Evolutionary conservation across 2,888 invertebrate species (phyloP).

Genomic region (Sylvicola cinctus): DNA sequence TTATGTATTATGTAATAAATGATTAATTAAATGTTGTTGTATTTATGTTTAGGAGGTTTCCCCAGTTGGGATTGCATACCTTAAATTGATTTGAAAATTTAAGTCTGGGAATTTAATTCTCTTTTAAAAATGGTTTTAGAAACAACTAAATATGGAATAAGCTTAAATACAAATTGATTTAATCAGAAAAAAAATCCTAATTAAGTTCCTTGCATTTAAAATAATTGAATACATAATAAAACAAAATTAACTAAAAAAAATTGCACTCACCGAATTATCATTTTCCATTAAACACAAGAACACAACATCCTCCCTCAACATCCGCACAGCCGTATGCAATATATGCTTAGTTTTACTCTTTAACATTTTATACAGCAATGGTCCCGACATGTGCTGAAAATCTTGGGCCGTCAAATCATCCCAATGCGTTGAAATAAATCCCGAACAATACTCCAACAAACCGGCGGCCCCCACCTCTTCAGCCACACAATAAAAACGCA

Average conservation of each 20-base stretch:
- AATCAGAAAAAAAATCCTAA: too few species aligned
- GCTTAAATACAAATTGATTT: too few species aligned
- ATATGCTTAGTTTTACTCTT: conserved; percentile 77
- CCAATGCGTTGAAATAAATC: conserved; percentile 86
- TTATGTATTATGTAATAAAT: background rate
- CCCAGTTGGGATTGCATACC: too few species aligned
- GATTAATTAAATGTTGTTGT: too few species aligned
- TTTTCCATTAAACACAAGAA: conserved; percentile 85
- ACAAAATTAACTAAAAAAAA: background rate
- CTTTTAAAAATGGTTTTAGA: too few species aligned
- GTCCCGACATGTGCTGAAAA: conserved; percentile 84
- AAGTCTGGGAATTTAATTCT: too few species aligned
- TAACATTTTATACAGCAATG: conserved; percentile 73
- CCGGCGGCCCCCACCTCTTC: conserved; percentile 71
- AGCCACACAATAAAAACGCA: conserved; percentile 78
- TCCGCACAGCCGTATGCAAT: conserved; percentile 71
- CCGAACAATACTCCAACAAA: conserved; percentile 70
- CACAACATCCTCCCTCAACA: conserved; percentile 82
- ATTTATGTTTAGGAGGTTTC: too few species aligned
- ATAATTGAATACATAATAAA: too few species aligned
- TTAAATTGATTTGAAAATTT: too few species aligned
- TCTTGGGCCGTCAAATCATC: conserved; percentile 63
- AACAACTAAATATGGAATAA: too few species aligned
- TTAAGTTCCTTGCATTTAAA: too few species aligned
- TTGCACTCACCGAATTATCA: conserved; percentile 56